A percentile compares a stretch with the other conserved stretches of the same genome.
phyloP scores from a whole-genome alignment of 2,888 invertebrate species.

The Slavum lentiscoides region DNA sequence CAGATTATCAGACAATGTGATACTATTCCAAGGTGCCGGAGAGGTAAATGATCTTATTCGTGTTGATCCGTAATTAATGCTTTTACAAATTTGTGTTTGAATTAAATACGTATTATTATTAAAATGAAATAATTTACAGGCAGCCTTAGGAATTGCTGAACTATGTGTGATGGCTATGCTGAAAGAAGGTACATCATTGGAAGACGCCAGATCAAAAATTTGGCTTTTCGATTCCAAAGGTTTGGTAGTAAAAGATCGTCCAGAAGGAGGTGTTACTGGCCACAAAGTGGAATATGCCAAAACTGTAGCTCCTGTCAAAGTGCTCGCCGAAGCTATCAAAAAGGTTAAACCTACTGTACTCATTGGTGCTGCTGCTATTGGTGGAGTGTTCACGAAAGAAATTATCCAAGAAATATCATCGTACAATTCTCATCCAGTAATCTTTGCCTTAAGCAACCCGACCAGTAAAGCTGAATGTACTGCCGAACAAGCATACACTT shows the following conservation, averaged over 20 bases:
- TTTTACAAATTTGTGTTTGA: not conserved
- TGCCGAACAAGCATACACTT: slow-evolving; percentile 92
- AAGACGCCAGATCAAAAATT: slow-evolving; percentile 78
- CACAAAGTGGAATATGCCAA: slow-evolving; percentile 86
- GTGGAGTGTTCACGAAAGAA: slow-evolving; percentile 88
- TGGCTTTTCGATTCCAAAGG: slow-evolving; percentile 98
- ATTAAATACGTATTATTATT: not conserved
- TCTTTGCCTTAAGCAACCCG: slow-evolving; percentile 98
- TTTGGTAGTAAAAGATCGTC: slow-evolving; percentile 84
- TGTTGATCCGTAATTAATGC: not conserved
- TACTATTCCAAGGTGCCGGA: slow-evolving; percentile 96
- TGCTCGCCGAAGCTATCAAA: slow-evolving; percentile 79
- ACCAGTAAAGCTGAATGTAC: slow-evolving; percentile 98
- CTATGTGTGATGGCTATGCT: slow-evolving; percentile 91
- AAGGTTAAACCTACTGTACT: slow-evolving; percentile 83
- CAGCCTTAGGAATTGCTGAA: slow-evolving; percentile 90
- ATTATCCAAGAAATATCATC: slow-evolving; percentile 85
- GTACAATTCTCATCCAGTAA: slow-evolving; percentile 82
- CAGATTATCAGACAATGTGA: slow-evolving; percentile 78
- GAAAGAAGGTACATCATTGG: slow-evolving; percentile 75
- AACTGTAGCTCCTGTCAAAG: slow-evolving; percentile 73
- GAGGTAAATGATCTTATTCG: slow-evolving; percentile 67
- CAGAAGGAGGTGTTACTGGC: slow-evolving; percentile 76
- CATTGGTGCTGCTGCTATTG: slow-evolving; percentile 92
- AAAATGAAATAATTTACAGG: slow-evolving; percentile 63